Conservation (phyloP, 1,140 invertebrate species). For the Euwallacea similis region DNA sequence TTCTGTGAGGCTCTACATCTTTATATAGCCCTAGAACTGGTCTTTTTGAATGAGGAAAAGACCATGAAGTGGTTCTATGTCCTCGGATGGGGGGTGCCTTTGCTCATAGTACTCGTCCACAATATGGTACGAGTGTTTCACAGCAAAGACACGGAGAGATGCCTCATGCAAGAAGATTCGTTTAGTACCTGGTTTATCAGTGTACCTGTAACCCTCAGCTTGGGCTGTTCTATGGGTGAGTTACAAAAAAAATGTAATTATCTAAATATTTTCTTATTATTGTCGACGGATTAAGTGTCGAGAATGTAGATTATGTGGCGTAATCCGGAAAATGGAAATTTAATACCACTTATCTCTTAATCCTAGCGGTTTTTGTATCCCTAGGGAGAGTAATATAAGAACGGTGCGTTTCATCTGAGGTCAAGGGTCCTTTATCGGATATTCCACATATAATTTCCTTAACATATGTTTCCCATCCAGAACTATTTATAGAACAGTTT, state of each 20-base stretch:
- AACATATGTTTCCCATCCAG: too few relatives aligned
- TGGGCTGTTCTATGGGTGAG: slow-evolving; percentile 37
- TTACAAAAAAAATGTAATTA: neutral
- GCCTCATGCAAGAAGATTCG: slow-evolving; percentile 76
- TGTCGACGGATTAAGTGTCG: too few relatives aligned
- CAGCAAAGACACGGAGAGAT: slow-evolving; percentile 48
- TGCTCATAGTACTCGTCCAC: slow-evolving; percentile 66
- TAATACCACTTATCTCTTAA: too few relatives aligned
- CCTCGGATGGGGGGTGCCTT: slow-evolving; percentile 77
- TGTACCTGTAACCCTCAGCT: slow-evolving; percentile 66
- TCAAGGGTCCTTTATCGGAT: too few relatives aligned
- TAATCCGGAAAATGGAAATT: too few relatives aligned
- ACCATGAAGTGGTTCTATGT: slow-evolving; percentile 74
- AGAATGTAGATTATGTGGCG: too few relatives aligned
- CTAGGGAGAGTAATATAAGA: too few relatives aligned
- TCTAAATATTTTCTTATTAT: neutral
- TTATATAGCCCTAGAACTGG: slow-evolving; percentile 78
- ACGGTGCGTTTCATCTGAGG: too few relatives aligned
- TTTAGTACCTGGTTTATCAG: slow-evolving; percentile 69
- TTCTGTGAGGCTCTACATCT: slow-evolving; percentile 87
- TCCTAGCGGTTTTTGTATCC: too few relatives aligned
- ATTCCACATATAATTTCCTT: too few relatives aligned
- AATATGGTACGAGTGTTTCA: slow-evolving; percentile 56
- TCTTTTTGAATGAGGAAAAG: slow-evolving; percentile 61
- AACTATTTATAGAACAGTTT: neutral